A percentile compares a stretch with the other conserved stretches of the same genome.
These are phyloP conservation scores for Cerastoderma edule DNA, from an alignment of 2,888 invertebrate species.

Conservation along the genomic window DNA sequence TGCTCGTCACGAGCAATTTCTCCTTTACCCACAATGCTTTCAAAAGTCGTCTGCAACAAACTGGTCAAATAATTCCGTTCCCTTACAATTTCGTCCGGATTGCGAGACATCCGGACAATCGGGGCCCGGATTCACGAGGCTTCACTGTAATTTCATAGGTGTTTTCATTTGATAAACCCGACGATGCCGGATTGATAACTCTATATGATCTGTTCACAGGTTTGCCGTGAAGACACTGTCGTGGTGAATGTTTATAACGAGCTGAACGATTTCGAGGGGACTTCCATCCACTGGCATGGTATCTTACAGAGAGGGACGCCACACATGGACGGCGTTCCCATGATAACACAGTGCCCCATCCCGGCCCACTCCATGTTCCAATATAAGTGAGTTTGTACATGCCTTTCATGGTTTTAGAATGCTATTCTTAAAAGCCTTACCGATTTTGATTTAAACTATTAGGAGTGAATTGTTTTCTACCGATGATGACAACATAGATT, in stretches of 20 bases:
- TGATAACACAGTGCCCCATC: conserved; percentile 77
- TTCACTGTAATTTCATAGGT: too few species aligned
- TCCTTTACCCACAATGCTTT: too few species aligned
- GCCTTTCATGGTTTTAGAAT: too few species aligned
- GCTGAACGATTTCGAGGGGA: conserved; percentile 89
- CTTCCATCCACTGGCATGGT: conserved; percentile 96
- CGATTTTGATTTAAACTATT: background rate
- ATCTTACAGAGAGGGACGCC: conserved; percentile 70
- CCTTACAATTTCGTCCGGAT: too few species aligned
- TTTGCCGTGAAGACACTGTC: conserved; percentile 92
- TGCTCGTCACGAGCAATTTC: too few species aligned
- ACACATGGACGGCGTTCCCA: conserved; percentile 76
- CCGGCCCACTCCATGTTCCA: conserved; percentile 70
- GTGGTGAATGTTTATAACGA: conserved; percentile 93
- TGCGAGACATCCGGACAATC: too few species aligned
- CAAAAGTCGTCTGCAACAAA: too few species aligned
- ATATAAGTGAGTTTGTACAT: conserved; percentile 69
- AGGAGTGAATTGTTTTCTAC: background rate
- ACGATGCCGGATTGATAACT: too few species aligned
- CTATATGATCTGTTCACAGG: conserved; percentile 87
- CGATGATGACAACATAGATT: background rate
- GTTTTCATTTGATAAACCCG: too few species aligned
- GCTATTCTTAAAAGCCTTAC: background rate
- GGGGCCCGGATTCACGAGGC: too few species aligned
- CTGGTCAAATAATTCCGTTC: too few species aligned